Evolutionary conservation across 2,888 invertebrate species (phyloP).

Genomic region (Drepana falcataria): DNA sequence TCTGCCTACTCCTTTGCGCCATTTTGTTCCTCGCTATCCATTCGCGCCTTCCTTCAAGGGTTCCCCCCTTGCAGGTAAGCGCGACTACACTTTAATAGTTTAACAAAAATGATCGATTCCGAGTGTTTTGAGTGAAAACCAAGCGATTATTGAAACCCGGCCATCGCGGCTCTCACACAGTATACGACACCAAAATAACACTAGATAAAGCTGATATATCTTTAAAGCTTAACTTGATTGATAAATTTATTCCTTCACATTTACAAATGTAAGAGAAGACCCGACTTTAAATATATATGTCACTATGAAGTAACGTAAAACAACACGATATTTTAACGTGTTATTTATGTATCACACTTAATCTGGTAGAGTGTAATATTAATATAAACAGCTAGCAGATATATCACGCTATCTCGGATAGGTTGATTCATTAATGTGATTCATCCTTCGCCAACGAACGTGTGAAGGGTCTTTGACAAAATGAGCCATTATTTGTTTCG

Average conservation of each 20-base stretch:
- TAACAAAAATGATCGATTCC: too few species aligned
- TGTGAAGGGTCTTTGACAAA: conserved; percentile 49
- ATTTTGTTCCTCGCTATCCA: too few species aligned
- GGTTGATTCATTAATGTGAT: conserved; percentile 61
- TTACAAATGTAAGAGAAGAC: neutral
- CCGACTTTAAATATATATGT: neutral
- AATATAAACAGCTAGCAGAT: conserved; percentile 52
- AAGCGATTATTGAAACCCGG: too few species aligned
- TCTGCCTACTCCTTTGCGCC: too few species aligned
- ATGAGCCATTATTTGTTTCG: conserved; percentile 57
- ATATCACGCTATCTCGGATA: conserved; percentile 58
- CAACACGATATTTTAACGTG: conserved; percentile 22
- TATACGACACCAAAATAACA: neutral
- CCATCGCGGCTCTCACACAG: too few species aligned
- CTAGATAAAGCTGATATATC: neutral
- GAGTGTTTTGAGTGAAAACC: too few species aligned
- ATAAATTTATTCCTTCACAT: neutral
- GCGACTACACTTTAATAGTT: too few species aligned
- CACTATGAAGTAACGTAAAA: conserved; percentile 12
- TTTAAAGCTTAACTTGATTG: neutral
- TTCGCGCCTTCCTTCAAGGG: too few species aligned
- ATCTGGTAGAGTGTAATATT: conserved; percentile 60
- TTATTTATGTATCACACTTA: conserved; percentile 52
- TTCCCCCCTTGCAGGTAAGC: too few species aligned
- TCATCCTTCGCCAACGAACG: conserved; percentile 22